Base-by-base conservation (phyloP, 2,113 vertebrate species). In the Melanostigma gelatinosum region DNA sequence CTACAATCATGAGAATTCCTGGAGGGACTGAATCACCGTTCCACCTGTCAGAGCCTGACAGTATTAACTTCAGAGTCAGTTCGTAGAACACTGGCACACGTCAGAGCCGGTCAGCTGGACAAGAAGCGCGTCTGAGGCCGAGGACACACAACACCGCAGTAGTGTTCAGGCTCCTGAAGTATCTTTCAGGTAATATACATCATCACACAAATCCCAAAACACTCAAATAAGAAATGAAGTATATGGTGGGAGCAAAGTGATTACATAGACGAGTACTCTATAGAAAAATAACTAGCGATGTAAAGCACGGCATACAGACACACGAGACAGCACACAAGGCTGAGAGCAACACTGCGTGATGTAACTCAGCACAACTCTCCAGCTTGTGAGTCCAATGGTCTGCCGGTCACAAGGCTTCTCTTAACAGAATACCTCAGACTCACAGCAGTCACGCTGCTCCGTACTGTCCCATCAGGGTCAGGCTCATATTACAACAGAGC, bases 211-310 rank as follows among this genome's bases (percentile, higher is more conserved):
- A 88, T 89, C 87, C 68, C 88, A 86, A 57, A 85, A 88, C 29
- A 92, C 84, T 82, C 76, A 13, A 70, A 69, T 64, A 52, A 67
- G 50, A 84, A 89, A 89, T 54, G 61, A 79, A 88, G 82, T 79
- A 87, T 72, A 87, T 73, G 54, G 91, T 90, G 89, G 92, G 92
- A 94, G 95, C 91, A 91, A 80, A 79, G 75, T 61, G 79, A 89
- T 89, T 89, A 90, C 71, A 86, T 68, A 78, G 52, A 78, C 13
- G 69, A 79, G 27, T 79, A 72, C 36, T 74, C 78, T 81, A 88
- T 82, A 87, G 72, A 87, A 91, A 62, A 84, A 74, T 36, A 84
- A 82, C 60, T 82, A 87, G 79, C 83, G 92, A 80, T 94, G 92
- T 91, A 93, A 93, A 94, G 88, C 79, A 77, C 76, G 66, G 76